phyloP scores from a whole-genome alignment of 2,888 invertebrate genomes.

The Drosophila kambysellisi region DNA sequence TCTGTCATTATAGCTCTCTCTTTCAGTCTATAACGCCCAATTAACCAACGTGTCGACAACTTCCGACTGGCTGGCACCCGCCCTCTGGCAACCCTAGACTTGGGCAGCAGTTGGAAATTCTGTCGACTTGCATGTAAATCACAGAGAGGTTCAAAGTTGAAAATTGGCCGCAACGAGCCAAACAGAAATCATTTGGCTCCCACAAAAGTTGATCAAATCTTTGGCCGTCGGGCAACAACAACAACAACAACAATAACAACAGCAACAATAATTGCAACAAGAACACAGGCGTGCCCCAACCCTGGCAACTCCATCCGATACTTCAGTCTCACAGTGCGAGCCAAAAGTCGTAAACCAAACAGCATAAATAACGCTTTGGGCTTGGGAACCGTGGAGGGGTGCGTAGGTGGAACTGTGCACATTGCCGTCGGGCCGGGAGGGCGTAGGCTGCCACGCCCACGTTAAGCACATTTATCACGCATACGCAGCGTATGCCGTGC shows the following conservation, averaged over 20 bases:
- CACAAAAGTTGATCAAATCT: conserved; percentile 68
- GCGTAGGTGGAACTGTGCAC: conserved; percentile 50
- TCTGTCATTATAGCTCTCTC: conserved; percentile 4
- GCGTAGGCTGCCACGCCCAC: conserved; percentile 54
- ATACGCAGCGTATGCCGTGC: conserved; percentile 71
- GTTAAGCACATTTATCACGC: conserved; percentile 72
- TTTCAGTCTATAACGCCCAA: conserved; percentile 54
- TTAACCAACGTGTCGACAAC: conserved; percentile 72
- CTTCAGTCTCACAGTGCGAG: conserved; percentile 32
- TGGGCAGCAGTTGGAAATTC: conserved; percentile 7
- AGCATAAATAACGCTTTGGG: conserved; percentile 70
- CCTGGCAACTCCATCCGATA: conserved; percentile 6
- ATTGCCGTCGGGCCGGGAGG: conserved; percentile 45
- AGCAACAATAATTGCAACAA: background rate
- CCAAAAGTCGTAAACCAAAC: conserved; percentile 71
- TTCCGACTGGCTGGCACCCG: conserved; percentile 21
- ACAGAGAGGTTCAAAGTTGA: conserved; percentile 74
- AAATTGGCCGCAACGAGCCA: conserved; percentile 54
- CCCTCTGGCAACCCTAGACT: conserved; percentile 3
- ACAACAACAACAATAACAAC: background rate
- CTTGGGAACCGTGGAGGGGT: conserved; percentile 17
- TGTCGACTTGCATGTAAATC: conserved; percentile 67
- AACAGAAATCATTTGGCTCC: conserved; percentile 66
- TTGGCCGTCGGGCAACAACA: conserved; percentile 33
- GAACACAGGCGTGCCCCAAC: background rate